These are phyloP conservation scores for Thecophora atra DNA, from an alignment of 2,888 invertebrate genomes.

Conservation along the genomic window DNA sequence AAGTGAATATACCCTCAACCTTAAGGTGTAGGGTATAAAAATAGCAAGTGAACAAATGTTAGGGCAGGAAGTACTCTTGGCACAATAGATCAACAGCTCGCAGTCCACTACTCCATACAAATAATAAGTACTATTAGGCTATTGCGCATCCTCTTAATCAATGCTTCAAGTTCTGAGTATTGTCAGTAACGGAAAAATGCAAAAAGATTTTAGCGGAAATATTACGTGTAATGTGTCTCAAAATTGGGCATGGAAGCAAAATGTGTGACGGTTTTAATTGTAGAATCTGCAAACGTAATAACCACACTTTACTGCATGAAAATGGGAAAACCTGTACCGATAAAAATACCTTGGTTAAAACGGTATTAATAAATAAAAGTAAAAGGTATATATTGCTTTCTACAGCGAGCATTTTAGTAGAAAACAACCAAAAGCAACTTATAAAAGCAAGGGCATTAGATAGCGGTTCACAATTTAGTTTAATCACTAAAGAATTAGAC, in stretches of 20 bases:
- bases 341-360: neutral
- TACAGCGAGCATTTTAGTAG: neutral
- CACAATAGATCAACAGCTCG: neutral
- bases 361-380: neutral
- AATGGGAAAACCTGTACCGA: neutral
- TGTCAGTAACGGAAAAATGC: neutral
- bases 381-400: neutral
- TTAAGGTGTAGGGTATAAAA: neutral
- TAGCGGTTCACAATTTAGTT: slow-evolving; percentile 2
- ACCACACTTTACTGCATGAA: slow-evolving; percentile 11
- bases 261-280: neutral
- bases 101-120: neutral
- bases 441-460: slow-evolving; percentile 4
- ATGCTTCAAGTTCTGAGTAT: neutral
- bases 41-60: neutral
- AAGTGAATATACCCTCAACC: too few species aligned
- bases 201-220: neutral
- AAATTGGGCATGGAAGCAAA: neutral
- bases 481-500: neutral
- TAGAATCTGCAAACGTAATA: neutral
- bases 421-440: neutral
- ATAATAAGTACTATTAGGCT: neutral
- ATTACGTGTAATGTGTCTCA: slow-evolving; percentile 17
- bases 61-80: neutral
- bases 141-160: neutral